phyloP scores from a whole-genome alignment of 2,113 vertebrate species.

The Marmota monax region DNA sequence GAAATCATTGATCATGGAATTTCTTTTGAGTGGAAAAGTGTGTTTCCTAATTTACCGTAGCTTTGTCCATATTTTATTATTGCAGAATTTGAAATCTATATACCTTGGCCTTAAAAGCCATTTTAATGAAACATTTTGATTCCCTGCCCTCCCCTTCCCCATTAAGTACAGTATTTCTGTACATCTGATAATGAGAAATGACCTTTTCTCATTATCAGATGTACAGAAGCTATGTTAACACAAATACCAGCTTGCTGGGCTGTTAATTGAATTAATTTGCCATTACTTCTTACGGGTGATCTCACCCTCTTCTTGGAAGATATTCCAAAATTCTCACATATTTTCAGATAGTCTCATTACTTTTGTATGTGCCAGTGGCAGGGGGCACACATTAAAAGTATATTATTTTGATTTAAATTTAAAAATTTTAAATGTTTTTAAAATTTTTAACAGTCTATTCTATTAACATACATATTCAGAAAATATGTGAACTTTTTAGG shows the following conservation, averaged over 20 bases:
- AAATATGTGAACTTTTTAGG: not conserved
- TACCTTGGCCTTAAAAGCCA: slow-evolving; percentile 15
- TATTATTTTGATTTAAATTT: not conserved
- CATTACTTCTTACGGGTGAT: not conserved
- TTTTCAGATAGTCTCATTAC: slow-evolving; percentile 21
- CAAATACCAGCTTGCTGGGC: not conserved
- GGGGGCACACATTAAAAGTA: not conserved
- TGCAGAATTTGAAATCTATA: not conserved
- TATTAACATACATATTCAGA: not conserved
- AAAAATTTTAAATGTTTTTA: too few species aligned
- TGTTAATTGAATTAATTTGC: not conserved
- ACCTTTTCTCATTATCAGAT: slow-evolving; percentile 5
- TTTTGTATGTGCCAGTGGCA: not conserved
- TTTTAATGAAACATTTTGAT: slow-evolving; percentile 26
- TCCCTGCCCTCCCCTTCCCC: not conserved
- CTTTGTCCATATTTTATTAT: not conserved
- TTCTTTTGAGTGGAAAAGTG: not conserved
- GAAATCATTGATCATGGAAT: not conserved
- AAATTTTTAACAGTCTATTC: not conserved
- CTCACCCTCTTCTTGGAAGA: not conserved
- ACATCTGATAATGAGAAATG: not conserved
- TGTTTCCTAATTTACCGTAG: slow-evolving; percentile 7
- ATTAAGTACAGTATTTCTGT: not conserved
- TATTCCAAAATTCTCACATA: not conserved
- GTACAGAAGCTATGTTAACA: not conserved